Base-by-base conservation (phyloP, 2,113 vertebrate genomes). In the Epinephelus lanceolatus region DNA sequence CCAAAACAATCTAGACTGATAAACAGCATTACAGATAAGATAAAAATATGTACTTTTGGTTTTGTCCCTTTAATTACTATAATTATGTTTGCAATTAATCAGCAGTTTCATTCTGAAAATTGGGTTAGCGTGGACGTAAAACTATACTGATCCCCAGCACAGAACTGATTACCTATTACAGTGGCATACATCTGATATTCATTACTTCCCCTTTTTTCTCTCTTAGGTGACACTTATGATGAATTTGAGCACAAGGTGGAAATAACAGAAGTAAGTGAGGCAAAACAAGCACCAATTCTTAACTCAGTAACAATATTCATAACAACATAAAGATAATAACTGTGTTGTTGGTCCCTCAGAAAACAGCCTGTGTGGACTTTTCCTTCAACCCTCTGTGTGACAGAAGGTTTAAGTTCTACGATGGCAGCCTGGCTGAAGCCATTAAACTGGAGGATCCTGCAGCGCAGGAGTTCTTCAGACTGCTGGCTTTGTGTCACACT, bases 401-500 rank as follows among this genome's bases (percentile, higher is more conserved):
- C 89, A 93, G 89, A 0, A 90, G 60, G 30, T 98, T 98, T 89
- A 91, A 94, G 19, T 98, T 98, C 89, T 96, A 96, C 72, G 97
- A 98, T 59, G 25, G 92, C 27, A 94, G 88, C 33, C 95, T 98
- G 30, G 85, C 97, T 76, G 96, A 97, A 83, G 96, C 97, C 0
- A 93, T 98, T 21, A 96, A 95, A 70, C 85, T 93, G 87, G 96
- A 96, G 5, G 94, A 97, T 45, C 90, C 93, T 2, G 93, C 93
- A 0, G 95, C 95, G 1, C 97, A 97, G 0, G 97, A 98, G 87
- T 98, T 98, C 92, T 97, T 98, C 91, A 95, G 97, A 5, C 95
- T 98, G 82, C 96, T 98, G 47, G 96, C 97, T 0, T 91, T 98
- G 47, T 98, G 97, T 78, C 97, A 98, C 88, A 98, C 97, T 0